Conservation (phyloP, 2,888 invertebrate genomes). For the Drosophila vallismaia region DNA sequence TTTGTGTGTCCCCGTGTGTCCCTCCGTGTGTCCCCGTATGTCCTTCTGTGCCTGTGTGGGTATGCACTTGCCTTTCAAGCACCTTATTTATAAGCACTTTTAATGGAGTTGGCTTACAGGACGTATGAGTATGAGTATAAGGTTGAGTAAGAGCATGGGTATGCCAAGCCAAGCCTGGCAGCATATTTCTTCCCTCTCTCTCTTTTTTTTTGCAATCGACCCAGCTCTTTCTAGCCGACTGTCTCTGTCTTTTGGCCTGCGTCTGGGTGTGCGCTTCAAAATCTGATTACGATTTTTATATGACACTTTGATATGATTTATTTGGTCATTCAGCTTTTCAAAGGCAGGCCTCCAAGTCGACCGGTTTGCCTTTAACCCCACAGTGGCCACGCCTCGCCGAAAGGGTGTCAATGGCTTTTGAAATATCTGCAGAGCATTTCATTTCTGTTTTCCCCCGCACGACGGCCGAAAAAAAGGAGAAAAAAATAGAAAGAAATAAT, state of each 20-base stretch:
- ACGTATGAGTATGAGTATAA: conserved; percentile 31
- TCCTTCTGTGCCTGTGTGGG: conserved; percentile 26
- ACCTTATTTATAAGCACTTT: conserved; percentile 81
- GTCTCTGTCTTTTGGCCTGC: conserved; percentile 16
- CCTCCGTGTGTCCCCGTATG: conserved; percentile 12
- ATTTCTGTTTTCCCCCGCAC: conserved; percentile 60
- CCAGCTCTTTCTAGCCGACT: conserved; percentile 56
- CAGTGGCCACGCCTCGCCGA: conserved; percentile 55
- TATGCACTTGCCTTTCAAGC: conserved; percentile 78
- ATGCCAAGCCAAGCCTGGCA: conserved; percentile 33
- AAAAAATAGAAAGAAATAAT: conserved; percentile 31
- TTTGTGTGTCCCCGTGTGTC: conserved; percentile 46
- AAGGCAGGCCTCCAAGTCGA: conserved; percentile 70
- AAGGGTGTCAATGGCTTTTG: conserved; percentile 82
- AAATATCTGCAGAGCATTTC: conserved; percentile 75
- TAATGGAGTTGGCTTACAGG: conserved; percentile 78
- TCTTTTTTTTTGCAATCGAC: neutral
- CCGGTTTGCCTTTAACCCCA: conserved; percentile 27
- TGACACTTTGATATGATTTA: conserved; percentile 84
- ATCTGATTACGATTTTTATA: conserved; percentile 84
- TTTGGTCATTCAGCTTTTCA: conserved; percentile 81
- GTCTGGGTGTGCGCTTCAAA: conserved; percentile 76
- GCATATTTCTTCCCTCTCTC: neutral
- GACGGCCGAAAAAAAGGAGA: conserved; percentile 7
- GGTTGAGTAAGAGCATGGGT: conserved; percentile 3